Conservation (phyloP, 1,140 invertebrate species). For the Pseudomyrmex flavicornis region DNA sequence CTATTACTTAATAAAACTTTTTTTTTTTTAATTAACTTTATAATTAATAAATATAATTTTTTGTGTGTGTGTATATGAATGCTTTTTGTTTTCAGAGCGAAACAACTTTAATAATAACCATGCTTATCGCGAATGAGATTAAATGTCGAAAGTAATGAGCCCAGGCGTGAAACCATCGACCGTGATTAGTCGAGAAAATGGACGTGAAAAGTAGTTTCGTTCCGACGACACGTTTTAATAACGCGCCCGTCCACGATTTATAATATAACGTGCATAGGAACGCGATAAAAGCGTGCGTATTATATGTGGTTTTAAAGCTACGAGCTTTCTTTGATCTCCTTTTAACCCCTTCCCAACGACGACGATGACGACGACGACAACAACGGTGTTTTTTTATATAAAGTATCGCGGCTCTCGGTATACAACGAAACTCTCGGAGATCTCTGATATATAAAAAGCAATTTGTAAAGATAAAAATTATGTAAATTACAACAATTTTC, state of each 20-base stretch:
- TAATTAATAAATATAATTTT: neutral
- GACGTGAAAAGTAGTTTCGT: neutral
- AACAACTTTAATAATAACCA: neutral
- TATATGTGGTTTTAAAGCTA: slow-evolving; percentile 38
- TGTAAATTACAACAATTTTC: slow-evolving; percentile 28
- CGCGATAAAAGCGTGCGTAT: slow-evolving; percentile 27
- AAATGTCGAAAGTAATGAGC: slow-evolving; percentile 25
- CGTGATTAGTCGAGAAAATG: slow-evolving; percentile 26
- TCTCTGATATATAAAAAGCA: slow-evolving; percentile 32
- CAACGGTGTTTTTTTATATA: neutral
- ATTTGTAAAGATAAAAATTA: slow-evolving; percentile 40
- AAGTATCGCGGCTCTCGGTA: slow-evolving; percentile 24
- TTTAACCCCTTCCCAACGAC: slow-evolving; percentile 43
- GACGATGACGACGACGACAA: neutral
- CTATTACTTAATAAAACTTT: too few species aligned
- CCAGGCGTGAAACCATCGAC: neutral
- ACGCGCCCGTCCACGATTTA: slow-evolving; percentile 34
- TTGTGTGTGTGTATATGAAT: neutral
- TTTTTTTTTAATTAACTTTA: too few species aligned
- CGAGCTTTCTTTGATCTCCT: slow-evolving; percentile 55
- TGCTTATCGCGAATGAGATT: neutral
- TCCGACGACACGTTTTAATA: slow-evolving; percentile 32
- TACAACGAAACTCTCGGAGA: slow-evolving; percentile 17
- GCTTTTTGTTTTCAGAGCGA: neutral
- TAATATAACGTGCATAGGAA: slow-evolving; percentile 21